These are phyloP conservation scores for Cherax destructor DNA, from an alignment of 1,140 invertebrate species.

Conservation along the genomic window DNA sequence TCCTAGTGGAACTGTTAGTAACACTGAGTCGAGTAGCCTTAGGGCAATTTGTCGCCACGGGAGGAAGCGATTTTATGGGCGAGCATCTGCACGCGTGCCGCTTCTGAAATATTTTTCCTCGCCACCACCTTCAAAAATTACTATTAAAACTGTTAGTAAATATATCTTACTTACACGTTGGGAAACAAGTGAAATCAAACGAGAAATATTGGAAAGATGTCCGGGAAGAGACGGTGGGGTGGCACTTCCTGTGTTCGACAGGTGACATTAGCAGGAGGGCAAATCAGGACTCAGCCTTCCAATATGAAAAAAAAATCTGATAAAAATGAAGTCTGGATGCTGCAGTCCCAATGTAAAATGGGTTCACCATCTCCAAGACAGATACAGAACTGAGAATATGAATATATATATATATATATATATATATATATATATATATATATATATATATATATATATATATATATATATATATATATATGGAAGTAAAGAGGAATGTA, in stretches of 20 bases:
- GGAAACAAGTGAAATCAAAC: neutral
- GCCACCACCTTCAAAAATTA: too few relatives aligned
- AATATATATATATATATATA: too few relatives aligned
- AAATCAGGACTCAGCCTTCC: neutral
- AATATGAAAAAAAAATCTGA: neutral
- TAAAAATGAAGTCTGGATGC: too few relatives aligned
- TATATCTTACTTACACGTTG: neutral
- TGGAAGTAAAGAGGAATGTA: too few relatives aligned
- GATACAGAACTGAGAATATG: too few relatives aligned
- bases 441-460: too few relatives aligned
- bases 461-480: too few relatives aligned
- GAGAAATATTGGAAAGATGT: constrained; percentile 13
- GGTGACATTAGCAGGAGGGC: constrained; percentile 19
- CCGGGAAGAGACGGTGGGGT: neutral
- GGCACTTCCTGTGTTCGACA: constrained; percentile 29
- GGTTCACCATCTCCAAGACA: too few relatives aligned
- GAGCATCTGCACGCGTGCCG: neutral
- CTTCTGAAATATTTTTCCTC: neutral
- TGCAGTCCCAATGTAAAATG: too few relatives aligned
- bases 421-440: too few relatives aligned
- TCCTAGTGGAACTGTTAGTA: neutral
- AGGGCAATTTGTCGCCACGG: neutral
- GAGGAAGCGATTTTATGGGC: neutral
- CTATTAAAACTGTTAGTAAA: neutral
- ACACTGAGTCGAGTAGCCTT: neutral